A percentile compares a stretch with the other conserved stretches of the same genome.
phyloP scores from a whole-genome alignment of 2,888 invertebrate genomes.

The Brachyopa scutellaris region DNA sequence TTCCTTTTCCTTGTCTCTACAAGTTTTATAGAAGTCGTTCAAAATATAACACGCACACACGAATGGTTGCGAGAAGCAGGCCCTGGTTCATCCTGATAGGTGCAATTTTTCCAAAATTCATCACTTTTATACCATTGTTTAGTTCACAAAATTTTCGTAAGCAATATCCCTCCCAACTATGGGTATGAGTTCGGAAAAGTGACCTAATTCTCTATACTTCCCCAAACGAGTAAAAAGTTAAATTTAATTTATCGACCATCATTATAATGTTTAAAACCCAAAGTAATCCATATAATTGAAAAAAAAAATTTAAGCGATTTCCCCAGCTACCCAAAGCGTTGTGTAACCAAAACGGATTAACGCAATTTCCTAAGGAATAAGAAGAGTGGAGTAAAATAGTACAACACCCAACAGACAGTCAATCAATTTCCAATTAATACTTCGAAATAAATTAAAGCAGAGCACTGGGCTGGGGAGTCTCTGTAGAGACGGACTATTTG shows the following conservation, averaged over 20 bases:
- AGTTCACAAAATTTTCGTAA: no score
- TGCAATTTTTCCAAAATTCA: no score
- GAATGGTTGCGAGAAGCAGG: no score
- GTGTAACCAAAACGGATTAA: constrained; percentile 59
- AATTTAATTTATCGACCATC: constrained; percentile 4
- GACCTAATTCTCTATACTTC: no score
- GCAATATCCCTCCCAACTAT: no score
- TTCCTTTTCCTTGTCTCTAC: no score
- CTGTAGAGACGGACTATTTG: constrained; percentile 58
- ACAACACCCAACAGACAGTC: constrained; percentile 68
- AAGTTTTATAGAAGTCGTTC: no score
- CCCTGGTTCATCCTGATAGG: no score
- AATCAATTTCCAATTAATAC: constrained; percentile 72
- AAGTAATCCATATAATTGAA: constrained; percentile 10
- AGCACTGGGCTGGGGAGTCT: not conserved
- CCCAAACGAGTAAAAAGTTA: not conserved
- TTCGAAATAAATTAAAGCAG: constrained; percentile 61
- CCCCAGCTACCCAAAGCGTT: constrained; percentile 24
- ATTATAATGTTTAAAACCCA: constrained; percentile 18
- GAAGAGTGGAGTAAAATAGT: constrained; percentile 34
- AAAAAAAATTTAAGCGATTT: constrained; percentile 15
- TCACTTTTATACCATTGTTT: no score
- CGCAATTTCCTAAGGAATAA: constrained; percentile 31
- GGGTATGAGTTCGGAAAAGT: no score
- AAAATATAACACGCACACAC: no score